Evolutionary conservation across 2,797 vertebrate genomes (phyloP).

Genomic region (Sebastes steindachneri): DNA sequence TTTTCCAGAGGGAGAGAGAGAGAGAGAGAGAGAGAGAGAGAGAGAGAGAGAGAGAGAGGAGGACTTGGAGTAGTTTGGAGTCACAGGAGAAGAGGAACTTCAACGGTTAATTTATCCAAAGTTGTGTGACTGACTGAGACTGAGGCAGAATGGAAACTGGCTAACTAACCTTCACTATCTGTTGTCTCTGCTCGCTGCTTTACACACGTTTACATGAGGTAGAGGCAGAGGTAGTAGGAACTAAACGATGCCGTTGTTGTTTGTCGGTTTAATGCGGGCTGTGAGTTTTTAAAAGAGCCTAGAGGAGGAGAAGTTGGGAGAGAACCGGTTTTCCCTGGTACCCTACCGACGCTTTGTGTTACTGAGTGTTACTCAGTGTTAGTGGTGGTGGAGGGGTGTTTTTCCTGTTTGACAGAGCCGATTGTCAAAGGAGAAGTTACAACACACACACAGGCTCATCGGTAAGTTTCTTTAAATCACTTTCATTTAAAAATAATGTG

Average conservation of each 20-base stretch:
- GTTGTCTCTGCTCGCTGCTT: background rate
- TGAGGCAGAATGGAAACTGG: slow-evolving; percentile 18
- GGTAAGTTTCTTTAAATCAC: slow-evolving; percentile 54
- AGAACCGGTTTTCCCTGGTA: slow-evolving; percentile 61
- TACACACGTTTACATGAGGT: background rate
- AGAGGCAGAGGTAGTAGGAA: no score
- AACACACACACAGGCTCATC: background rate
- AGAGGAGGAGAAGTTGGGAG: slow-evolving; percentile 14
- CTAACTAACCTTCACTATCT: background rate
- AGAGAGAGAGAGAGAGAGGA: background rate
- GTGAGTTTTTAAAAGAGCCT: slow-evolving; percentile 16
- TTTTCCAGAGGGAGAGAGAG: slow-evolving; percentile 23
- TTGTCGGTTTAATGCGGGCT: background rate
- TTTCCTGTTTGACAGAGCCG: slow-evolving; percentile 57
- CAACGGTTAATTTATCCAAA: slow-evolving; percentile 3
- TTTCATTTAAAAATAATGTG: background rate
- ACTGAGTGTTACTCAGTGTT: background rate
- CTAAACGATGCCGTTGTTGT: background rate
- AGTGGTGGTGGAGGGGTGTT: slow-evolving; percentile 35
- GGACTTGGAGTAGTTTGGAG: background rate
- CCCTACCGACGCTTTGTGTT: slow-evolving; percentile 21
- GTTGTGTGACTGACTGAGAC: background rate
- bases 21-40: no score
- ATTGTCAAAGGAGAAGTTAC: slow-evolving; percentile 31
- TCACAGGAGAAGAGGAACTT: background rate